These are phyloP conservation scores for Drosophila ananassae DNA, from an alignment of 1,140 invertebrate genomes.

Conservation along the genomic window DNA sequence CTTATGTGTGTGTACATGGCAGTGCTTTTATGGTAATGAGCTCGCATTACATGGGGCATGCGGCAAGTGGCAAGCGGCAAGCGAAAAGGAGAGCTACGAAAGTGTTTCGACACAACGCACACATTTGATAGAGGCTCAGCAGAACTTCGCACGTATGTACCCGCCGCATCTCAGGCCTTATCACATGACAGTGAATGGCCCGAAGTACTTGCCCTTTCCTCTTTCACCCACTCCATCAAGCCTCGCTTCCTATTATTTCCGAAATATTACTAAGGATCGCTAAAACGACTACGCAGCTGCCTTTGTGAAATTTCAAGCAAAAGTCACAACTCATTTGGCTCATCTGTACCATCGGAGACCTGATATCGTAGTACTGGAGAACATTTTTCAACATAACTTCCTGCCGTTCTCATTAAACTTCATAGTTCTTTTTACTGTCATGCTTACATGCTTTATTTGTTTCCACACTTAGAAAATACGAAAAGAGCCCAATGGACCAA, in stretches of 20 bases:
- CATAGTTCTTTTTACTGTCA: constrained; percentile 73
- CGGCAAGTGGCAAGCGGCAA: neutral
- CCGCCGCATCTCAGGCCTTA: constrained; percentile 48
- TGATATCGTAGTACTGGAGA: neutral
- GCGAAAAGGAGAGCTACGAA: constrained; percentile 5
- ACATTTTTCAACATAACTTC: constrained; percentile 59
- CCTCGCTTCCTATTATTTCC: neutral
- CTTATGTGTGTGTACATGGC: constrained; percentile 36
- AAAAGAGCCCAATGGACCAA: constrained; percentile 51
- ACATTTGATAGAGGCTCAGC: constrained; percentile 33
- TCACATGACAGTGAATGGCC: constrained; percentile 60
- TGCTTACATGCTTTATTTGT: constrained; percentile 55
- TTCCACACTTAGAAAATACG: constrained; percentile 16
- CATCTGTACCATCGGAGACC: constrained; percentile 18
- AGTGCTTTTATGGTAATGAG: constrained; percentile 80
- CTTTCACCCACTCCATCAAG: neutral
- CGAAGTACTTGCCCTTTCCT: neutral
- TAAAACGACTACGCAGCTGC: constrained; percentile 15
- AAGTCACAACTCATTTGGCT: constrained; percentile 36
- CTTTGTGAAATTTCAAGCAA: neutral
- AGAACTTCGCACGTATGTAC: constrained; percentile 26
- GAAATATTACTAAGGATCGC: constrained; percentile 43
- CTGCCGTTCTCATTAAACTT: constrained; percentile 55
- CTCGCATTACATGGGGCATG: constrained; percentile 73
- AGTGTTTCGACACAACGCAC: constrained; percentile 69